Evolutionary conservation across 23 tunicate genomes (phyloP).

Genomic region (Clavelina lepadiformis): DNA sequence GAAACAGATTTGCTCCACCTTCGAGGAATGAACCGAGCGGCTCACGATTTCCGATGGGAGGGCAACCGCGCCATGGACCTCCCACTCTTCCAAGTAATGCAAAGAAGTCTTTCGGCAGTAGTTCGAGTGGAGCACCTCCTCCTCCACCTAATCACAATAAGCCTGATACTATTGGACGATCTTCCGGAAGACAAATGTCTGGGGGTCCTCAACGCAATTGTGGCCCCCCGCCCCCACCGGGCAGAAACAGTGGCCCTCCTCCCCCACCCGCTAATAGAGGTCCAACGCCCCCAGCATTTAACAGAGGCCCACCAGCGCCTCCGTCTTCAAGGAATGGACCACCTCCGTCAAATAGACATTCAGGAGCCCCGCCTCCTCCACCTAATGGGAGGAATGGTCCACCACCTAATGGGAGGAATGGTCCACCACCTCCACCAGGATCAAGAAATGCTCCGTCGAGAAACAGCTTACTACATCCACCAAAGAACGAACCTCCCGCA

Average conservation of each 20-base stretch:
- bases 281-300: conserved; percentile 3
- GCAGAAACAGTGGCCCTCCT: conserved; percentile 24
- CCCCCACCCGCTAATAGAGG: conserved; percentile 23
- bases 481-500: conserved; percentile 10
- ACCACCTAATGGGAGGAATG: not conserved
- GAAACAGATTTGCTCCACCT: not conserved
- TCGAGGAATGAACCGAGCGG: conserved; percentile 3
- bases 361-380: not conserved
- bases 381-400: not conserved
- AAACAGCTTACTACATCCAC: not conserved
- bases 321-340: conserved; percentile 10
- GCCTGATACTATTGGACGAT: conserved; percentile 39
- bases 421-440: conserved; percentile 18
- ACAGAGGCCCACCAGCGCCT: conserved; percentile 5
- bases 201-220: conserved; percentile 8
- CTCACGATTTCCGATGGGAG: not conserved
- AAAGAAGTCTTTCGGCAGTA: conserved; percentile 9
- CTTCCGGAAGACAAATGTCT: conserved; percentile 44
- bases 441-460: not conserved
- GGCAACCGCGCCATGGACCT: not conserved
- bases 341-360: not conserved
- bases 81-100: not conserved
- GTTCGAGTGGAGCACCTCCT: conserved; percentile 27
- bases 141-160: conserved; percentile 40
- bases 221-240: conserved; percentile 20